Base-by-base conservation (phyloP, 2,888 invertebrate genomes). In the Coecobrya sp. region DNA sequence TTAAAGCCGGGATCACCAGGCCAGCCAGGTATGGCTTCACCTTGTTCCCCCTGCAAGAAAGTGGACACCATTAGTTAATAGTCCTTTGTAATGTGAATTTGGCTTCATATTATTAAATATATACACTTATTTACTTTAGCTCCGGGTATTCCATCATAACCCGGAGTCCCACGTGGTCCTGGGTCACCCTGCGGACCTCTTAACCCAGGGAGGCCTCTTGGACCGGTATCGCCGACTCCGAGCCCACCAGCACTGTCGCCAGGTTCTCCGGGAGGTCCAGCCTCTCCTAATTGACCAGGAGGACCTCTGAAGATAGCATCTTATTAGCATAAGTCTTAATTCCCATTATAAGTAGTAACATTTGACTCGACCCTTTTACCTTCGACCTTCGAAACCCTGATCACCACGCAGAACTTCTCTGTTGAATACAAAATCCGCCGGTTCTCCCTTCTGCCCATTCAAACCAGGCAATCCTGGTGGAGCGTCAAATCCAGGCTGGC, bases 381-480 rank as follows among this genome's bases (percentile, higher is more conserved):
- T 95, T 76, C 16, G 8, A 11, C 96, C 96, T 93, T 95, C 93
- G n/a, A 93, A 90, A 16, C 97, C 97, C 1, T 95, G 94, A 84
- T 97, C 96, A 49, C 97, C 97, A 4, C 96, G 95, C 22, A 97
- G 95, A 27, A 95, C 95, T 93, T 96, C 95, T 93, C 96, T 96
- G 52, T 94, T 91, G 16, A n/a, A 85, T 0, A 97, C 96, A 5
- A 96, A 96, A 36, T 95, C 95, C 0, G 96, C 96, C 1, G 96
- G 95, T 90, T 97, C 97, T 93, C 97, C 97, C 95, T 97, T 97
- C 19, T 90, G 90, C 36, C 95, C 95, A 49, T 93, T 88, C 16
- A 52, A 19, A 59, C 95, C 95, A n/a, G 94, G 93, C 10, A 76
- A 30, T 59, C 95, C 95, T 42, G 93, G 79, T 25, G 59, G 81